phyloP scores from a whole-genome alignment of 2,888 invertebrate species.

The Hecatera dysodea region DNA sequence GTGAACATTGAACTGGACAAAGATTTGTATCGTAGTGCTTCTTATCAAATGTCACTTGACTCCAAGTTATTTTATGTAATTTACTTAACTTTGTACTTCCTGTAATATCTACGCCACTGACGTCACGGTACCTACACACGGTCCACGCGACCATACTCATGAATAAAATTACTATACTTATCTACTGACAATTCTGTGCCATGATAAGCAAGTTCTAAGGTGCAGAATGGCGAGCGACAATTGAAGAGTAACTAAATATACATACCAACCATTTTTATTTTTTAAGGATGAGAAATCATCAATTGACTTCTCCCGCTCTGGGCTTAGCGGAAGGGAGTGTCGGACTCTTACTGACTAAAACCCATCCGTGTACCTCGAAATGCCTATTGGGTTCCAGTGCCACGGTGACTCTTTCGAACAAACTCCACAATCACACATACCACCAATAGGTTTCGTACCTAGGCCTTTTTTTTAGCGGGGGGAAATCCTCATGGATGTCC shows the following conservation, averaged over 20 bases:
- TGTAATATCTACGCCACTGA: neutral
- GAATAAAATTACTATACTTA: constrained; percentile 2
- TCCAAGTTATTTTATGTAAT: constrained; percentile 18
- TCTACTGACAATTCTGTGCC: neutral
- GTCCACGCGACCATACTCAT: neutral
- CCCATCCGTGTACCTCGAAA: too few relatives aligned
- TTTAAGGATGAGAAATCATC: too few relatives aligned
- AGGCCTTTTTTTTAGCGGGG: too few relatives aligned
- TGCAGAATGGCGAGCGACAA: neutral
- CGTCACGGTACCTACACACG: neutral
- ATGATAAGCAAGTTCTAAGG: neutral
- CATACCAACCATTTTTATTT: too few relatives aligned
- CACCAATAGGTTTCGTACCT: too few relatives aligned
- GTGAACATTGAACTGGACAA: neutral
- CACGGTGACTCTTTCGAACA: too few relatives aligned
- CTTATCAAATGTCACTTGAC: constrained; percentile 17
- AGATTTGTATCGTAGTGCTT: neutral
- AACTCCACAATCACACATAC: too few relatives aligned
- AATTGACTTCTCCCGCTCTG: too few relatives aligned
- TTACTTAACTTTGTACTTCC: constrained; percentile 11
- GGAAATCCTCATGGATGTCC: too few relatives aligned
- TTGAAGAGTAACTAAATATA: neutral
- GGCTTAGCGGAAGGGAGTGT: too few relatives aligned
- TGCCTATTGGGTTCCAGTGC: too few relatives aligned
- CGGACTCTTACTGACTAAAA: too few relatives aligned